A percentile compares a stretch with the other conserved stretches of the same genome.
These are phyloP conservation scores for Syrista parreyssii DNA, from an alignment of 2,888 invertebrate genomes.

Conservation along the genomic window DNA sequence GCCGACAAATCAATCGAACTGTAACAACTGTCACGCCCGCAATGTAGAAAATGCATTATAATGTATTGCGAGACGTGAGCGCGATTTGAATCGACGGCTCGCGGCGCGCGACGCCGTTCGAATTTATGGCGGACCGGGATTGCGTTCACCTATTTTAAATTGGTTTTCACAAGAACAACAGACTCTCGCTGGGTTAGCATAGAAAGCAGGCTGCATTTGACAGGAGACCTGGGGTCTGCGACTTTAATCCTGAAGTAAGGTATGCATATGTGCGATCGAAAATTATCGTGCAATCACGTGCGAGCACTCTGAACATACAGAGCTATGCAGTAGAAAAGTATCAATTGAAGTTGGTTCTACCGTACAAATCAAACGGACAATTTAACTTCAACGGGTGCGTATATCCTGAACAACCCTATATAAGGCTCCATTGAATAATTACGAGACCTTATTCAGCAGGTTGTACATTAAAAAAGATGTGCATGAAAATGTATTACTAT, in stretches of 20 bases:
- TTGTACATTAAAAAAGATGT: not conserved
- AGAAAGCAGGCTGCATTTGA: not conserved
- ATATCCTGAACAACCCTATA: too few species aligned
- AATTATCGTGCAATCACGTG: not conserved
- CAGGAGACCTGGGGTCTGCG: not conserved
- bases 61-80: slow-evolving; percentile 48
- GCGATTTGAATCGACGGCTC: slow-evolving; percentile 46
- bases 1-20: slow-evolving; percentile 50
- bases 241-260: not conserved
- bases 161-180: slow-evolving; percentile 32
- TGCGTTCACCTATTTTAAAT: slow-evolving; percentile 37
- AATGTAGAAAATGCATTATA: slow-evolving; percentile 52
- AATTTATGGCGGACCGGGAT: slow-evolving; percentile 43
- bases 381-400: not conserved
- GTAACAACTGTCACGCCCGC: slow-evolving; percentile 46
- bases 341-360: not conserved
- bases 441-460: not conserved
- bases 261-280: not conserved
- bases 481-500: not conserved
- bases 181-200: slow-evolving; percentile 9
- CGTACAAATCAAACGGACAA: not conserved
- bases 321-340: not conserved
- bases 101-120: slow-evolving; percentile 21
- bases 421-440: too few species aligned
- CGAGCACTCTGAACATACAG: not conserved